Percentiles rank a stretch among this genome's conserved stretches.
Evolutionary conservation across 2,797 vertebrate species (phyloP).

Genomic region (Xenopus petersii): DNA sequence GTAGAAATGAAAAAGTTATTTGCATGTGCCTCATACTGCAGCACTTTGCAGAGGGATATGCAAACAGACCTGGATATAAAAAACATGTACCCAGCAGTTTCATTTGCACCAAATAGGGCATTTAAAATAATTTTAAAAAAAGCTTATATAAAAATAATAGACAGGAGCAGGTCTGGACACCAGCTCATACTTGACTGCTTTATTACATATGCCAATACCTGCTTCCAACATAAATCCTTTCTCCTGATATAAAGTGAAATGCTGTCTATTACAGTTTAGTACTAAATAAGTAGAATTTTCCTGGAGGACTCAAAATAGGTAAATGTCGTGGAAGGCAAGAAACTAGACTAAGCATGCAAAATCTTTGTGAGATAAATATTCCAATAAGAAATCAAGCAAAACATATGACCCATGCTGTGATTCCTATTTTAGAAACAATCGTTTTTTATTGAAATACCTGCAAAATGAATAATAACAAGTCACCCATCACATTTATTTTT

Average conservation of each 20-base stretch:
- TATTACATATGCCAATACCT: slow-evolving; percentile 34
- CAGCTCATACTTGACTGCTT: slow-evolving; percentile 29
- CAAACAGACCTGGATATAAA: slow-evolving; percentile 25
- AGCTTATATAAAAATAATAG: background rate
- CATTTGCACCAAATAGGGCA: background rate
- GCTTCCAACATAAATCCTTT: slow-evolving; percentile 34
- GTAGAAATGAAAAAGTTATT: slow-evolving; percentile 42
- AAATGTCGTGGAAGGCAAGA: slow-evolving; percentile 43
- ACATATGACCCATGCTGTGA: no score
- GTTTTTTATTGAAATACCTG: background rate
- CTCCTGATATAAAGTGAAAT: slow-evolving; percentile 31
- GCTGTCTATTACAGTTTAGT: slow-evolving; percentile 28
- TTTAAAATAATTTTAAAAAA: background rate
- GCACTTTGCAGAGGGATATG: slow-evolving; percentile 38
- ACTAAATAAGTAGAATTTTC: slow-evolving; percentile 41
- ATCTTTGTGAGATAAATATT: slow-evolving; percentile 31
- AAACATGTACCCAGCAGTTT: slow-evolving; percentile 24
- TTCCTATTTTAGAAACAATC: no score
- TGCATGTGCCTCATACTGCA: slow-evolving; percentile 43
- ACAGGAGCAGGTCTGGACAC: slow-evolving; percentile 7
- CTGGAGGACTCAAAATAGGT: slow-evolving; percentile 36
- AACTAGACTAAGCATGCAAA: slow-evolving; percentile 26
- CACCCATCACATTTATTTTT: background rate
- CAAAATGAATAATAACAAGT: no score
- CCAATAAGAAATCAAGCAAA: background rate